Percentiles rank a stretch among this genome's conserved stretches.
These are phyloP conservation scores for Columba livia DNA, from an alignment of 2,113 vertebrate species.

Conservation along the genomic window DNA sequence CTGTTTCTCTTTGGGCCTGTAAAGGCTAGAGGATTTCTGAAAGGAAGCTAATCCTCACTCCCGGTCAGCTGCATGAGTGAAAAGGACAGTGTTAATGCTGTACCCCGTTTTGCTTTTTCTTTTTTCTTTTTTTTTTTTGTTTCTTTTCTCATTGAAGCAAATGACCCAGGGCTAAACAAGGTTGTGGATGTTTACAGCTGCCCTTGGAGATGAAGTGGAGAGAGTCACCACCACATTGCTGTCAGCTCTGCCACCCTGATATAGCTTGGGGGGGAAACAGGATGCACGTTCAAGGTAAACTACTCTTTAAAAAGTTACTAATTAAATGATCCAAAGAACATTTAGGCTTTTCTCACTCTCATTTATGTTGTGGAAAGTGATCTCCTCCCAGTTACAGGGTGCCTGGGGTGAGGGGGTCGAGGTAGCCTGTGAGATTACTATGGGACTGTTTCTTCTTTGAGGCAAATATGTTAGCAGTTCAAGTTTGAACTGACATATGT, in stretches of 20 bases:
- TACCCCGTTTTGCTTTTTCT: not conserved
- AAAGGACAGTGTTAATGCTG: not conserved
- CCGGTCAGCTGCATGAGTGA: not conserved
- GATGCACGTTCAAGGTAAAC: not conserved
- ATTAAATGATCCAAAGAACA: not conserved
- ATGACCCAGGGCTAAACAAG: not conserved
- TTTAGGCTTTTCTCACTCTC: not conserved
- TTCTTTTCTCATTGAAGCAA: not conserved
- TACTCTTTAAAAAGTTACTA: not conserved
- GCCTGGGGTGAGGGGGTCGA: not conserved
- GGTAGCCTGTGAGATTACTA: not conserved
- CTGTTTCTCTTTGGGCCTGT: not conserved
- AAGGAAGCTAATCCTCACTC: not conserved
- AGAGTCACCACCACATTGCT: not conserved
- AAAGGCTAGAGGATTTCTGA: not conserved
- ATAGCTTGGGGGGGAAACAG: not conserved
- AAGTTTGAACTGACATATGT: not conserved
- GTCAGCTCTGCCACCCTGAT: not conserved
- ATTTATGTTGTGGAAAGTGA: not conserved
- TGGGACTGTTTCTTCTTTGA: not conserved
- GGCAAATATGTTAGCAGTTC: not conserved
- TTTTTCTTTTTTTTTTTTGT: not conserved
- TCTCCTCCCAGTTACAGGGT: not conserved
- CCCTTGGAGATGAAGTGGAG: not conserved
- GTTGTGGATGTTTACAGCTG: not conserved